Conservation (phyloP, 2,113 vertebrate species). For the Rhineura floridana region DNA sequence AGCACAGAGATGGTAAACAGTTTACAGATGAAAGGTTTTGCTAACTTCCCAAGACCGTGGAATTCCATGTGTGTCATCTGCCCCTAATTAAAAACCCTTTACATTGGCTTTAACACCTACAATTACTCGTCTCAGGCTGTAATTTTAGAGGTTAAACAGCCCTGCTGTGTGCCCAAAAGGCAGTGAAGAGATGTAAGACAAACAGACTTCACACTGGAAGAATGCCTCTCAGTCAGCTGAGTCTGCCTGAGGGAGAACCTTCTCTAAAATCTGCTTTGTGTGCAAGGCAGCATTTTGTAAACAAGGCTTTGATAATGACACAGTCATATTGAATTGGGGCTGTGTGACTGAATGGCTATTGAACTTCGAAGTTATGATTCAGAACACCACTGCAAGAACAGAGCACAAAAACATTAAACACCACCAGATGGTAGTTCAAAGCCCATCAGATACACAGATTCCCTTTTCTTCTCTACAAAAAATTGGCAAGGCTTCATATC, state of each 20-base stretch:
- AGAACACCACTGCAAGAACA: conserved; percentile 64
- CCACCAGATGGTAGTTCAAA: conserved; percentile 80
- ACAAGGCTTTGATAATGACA: conserved; percentile 75
- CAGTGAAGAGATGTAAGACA: conserved; percentile 51
- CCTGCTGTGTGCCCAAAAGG: conserved; percentile 29
- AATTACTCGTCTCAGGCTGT: conserved; percentile 43
- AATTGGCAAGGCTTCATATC: conserved; percentile 66
- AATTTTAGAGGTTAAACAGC: conserved; percentile 58
- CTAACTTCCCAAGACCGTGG: background rate
- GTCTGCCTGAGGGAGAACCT: conserved; percentile 33
- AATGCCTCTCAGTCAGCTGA: background rate
- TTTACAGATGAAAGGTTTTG: conserved; percentile 28
- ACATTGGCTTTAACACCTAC: conserved; percentile 24
- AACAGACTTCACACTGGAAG: conserved; percentile 47
- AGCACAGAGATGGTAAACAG: fast-evolving
- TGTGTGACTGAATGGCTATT: conserved; percentile 72
- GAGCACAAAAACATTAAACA: conserved; percentile 77
- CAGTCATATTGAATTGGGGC: conserved; percentile 59
- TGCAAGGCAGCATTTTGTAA: conserved; percentile 66
- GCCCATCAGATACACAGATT: conserved; percentile 76
- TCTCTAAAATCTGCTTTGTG: conserved; percentile 70
- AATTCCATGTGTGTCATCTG: background rate
- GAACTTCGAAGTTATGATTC: conserved; percentile 79
- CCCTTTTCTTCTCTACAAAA: conserved; percentile 74
- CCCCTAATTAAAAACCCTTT: conserved; percentile 27